Evolutionary conservation across 1,140 invertebrate genomes (phyloP), one percentile per base, ranked within the genome.

Genomic region (Leptonema lineaticorne): DNA sequence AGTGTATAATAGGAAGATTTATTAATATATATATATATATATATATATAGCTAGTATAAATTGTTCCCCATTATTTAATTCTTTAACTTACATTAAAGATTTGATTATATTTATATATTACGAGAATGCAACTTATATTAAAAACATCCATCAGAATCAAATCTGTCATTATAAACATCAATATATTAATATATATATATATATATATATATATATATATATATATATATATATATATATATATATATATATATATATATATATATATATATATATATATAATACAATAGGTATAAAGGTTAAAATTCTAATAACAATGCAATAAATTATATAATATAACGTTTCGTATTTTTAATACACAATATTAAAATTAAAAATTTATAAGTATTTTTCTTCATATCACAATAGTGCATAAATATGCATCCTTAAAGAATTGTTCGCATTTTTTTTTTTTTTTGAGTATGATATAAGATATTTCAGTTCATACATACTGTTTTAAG

Each of bases 11-110:
- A 45, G 37, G 37, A 45, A 45, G 37, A 45, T 45, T 45, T 33
- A n/a, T 16, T n/a, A 45, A 6, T 45, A 53, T 53, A 2, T 41
- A 41, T 41, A 53, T 6, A 28, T 62, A n/a, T n/a, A 16, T 62
- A 62, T 30, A 7, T n/a, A n/a, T 37, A 41, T 29, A 29, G 24
- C 69, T 71, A 71, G 24, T 30, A 71, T 71, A 71, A 71, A 71
- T 71, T 71, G 69, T 71, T 71, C 69, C 69, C 69, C 62, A 68
- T 71, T 71, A 68, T 71, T n/a, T 68, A 71, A 57, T 71, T 68
- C 53, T 58, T 62, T 62, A 58, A 20, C 59, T 62, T 62, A 62
- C 30, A 37, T 24, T 24, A 41, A 41, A 6, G 22, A 29, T 27
- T 62, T 22, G 24, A 62, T 41, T 16, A 41, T 14, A 11, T 41